A percentile compares a stretch with the other conserved stretches of the same genome.
Evolutionary conservation across 2,797 vertebrate genomes (phyloP).

Genomic region (Rallus crepitans): DNA sequence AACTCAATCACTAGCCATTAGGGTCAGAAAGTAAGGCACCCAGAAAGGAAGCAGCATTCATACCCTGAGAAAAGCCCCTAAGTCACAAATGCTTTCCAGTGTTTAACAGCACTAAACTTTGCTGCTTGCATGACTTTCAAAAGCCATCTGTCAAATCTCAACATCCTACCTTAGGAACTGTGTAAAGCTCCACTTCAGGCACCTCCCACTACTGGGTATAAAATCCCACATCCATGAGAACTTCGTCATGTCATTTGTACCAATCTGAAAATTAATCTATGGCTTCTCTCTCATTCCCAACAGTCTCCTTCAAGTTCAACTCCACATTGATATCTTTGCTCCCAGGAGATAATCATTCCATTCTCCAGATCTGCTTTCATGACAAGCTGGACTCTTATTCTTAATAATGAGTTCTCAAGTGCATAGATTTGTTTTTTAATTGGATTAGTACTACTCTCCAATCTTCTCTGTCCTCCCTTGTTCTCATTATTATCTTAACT

Average conservation of each 20-base stretch:
- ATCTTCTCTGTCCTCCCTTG: neutral
- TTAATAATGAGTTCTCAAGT: slow-evolving; percentile 25
- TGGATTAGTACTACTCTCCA: neutral
- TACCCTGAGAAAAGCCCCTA: neutral
- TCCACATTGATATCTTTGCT: neutral
- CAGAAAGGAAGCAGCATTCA: neutral
- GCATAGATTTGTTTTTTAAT: slow-evolving; percentile 11
- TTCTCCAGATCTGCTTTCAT: neutral
- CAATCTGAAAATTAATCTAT: neutral
- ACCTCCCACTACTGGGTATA: neutral
- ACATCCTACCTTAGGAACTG: neutral
- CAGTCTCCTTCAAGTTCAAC: neutral
- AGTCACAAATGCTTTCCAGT: neutral
- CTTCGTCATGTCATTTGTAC: neutral
- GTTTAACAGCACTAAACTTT: neutral
- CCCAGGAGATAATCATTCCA: neutral
- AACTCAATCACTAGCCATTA: neutral
- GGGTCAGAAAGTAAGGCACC: neutral
- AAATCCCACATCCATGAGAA: neutral
- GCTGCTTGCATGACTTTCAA: neutral
- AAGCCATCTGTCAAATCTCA: neutral
- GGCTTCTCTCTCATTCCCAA: neutral
- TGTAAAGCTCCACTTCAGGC: neutral
- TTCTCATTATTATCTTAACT: neutral
- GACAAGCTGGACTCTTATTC: neutral